Percentiles rank a stretch among this genome's conserved stretches.
Evolutionary conservation across 2,888 invertebrate genomes (phyloP).

Genomic region (Epirrhoe alternata): DNA sequence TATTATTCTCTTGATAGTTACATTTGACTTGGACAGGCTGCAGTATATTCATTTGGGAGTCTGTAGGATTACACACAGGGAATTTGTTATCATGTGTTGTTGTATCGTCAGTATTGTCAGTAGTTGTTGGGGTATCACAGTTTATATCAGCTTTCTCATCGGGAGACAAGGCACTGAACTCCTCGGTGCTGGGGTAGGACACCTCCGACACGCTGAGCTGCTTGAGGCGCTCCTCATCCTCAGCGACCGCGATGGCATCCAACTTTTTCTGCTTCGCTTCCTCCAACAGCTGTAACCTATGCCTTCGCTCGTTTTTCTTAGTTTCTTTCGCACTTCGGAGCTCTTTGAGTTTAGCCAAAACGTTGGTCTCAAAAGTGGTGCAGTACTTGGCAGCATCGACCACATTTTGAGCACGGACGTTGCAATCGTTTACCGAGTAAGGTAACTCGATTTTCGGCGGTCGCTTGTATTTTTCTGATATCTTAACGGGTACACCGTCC

Average conservation of each 20-base stretch:
- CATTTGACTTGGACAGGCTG: slow-evolving; percentile 77
- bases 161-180: slow-evolving; percentile 82
- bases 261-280: slow-evolving; percentile 83
- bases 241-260: slow-evolving; percentile 79
- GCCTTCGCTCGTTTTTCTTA: slow-evolving; percentile 86
- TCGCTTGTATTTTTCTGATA: slow-evolving; percentile 94
- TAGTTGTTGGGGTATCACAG: slow-evolving; percentile 64
- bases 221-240: slow-evolving; percentile 81
- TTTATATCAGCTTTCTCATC: slow-evolving; percentile 74
- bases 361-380: slow-evolving; percentile 88
- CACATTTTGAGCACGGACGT: slow-evolving; percentile 68
- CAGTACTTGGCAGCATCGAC: slow-evolving; percentile 86
- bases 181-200: slow-evolving; percentile 86
- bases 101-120: slow-evolving; percentile 56
- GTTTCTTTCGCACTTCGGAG: slow-evolving; percentile 88
- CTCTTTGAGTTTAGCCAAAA: slow-evolving; percentile 89
- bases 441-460: slow-evolving; percentile 87
- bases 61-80: slow-evolving; percentile 54
- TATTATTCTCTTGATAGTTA: slow-evolving; percentile 64
- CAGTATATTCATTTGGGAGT: slow-evolving; percentile 69
- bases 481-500: slow-evolving; percentile 95
- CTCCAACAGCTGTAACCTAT: slow-evolving; percentile 85
- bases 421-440: slow-evolving; percentile 68
- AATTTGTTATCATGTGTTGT: slow-evolving; percentile 52
- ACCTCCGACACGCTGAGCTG: slow-evolving; percentile 85